Evolutionary conservation across 2,888 invertebrate genomes (phyloP).

Genomic region (Drosophila mulleri): DNA sequence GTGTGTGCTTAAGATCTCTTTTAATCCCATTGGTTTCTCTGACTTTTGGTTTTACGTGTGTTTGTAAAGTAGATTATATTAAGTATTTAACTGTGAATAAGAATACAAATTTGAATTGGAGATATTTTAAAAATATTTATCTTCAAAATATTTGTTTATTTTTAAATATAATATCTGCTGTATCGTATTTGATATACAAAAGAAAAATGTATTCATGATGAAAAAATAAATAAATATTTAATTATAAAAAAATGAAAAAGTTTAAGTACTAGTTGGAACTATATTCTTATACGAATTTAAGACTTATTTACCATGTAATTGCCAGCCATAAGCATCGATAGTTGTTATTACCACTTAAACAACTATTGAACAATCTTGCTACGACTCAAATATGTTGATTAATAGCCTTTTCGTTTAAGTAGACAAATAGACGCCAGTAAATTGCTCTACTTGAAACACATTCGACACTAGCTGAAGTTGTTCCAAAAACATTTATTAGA

Average conservation of each 20-base stretch:
- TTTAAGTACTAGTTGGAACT: too few species aligned
- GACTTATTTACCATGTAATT: too few species aligned
- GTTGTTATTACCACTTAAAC: not conserved
- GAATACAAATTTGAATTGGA: not conserved
- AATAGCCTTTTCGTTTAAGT: slow-evolving; percentile 20
- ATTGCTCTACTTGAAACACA: slow-evolving; percentile 21
- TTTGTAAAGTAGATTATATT: too few species aligned
- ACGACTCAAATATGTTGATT: slow-evolving; percentile 22
- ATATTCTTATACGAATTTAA: too few species aligned
- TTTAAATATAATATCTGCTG: too few species aligned
- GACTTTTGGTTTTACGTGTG: too few species aligned
- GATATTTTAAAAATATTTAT: slow-evolving; percentile 12
- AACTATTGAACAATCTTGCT: not conserved
- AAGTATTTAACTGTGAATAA: not conserved
- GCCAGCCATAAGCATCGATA: not conserved
- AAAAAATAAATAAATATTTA: too few species aligned
- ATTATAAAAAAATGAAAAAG: too few species aligned
- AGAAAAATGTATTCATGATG: too few species aligned
- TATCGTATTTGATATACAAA: too few species aligned
- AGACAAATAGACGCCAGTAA: slow-evolving; percentile 1
- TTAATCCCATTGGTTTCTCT: not conserved
- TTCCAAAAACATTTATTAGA: slow-evolving; percentile 35
- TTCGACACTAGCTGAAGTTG: slow-evolving; percentile 16
- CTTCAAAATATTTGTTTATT: not conserved
- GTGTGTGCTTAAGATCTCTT: not conserved